phyloP scores from a whole-genome alignment of 2,113 vertebrate genomes.

The Paradisaea rubra region DNA sequence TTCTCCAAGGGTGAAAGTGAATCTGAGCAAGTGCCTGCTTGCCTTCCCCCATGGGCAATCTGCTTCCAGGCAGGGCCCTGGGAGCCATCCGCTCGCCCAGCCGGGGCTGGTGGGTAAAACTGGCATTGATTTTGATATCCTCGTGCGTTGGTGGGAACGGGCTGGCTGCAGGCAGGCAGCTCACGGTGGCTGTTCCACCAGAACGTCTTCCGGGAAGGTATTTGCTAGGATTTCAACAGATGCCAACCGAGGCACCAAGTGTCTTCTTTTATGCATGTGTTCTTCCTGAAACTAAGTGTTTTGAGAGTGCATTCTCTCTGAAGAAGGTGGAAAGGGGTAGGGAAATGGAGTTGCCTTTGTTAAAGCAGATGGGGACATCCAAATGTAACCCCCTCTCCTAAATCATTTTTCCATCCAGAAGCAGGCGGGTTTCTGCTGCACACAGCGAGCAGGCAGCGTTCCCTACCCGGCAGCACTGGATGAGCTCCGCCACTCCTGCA shows the following conservation, averaged over 20 bases:
- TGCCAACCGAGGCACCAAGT: neutral
- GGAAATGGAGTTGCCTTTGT: neutral
- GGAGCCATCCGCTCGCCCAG: fast-evolving
- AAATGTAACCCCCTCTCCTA: neutral
- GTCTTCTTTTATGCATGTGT: fast-evolving
- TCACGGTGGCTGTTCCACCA: neutral
- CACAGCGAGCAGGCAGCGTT: neutral
- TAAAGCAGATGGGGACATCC: neutral
- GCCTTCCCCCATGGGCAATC: fast-evolving
- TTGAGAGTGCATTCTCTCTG: fast-evolving
- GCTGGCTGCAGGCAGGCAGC: neutral
- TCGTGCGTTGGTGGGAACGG: fast-evolving
- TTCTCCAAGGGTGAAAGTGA: neutral
- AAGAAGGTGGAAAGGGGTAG: neutral
- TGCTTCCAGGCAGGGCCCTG: neutral
- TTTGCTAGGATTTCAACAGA: neutral
- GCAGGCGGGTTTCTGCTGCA: neutral
- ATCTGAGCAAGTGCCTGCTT: fast-evolving
- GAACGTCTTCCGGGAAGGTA: fast-evolving
- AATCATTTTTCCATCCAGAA: fast-evolving
- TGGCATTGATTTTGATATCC: neutral
- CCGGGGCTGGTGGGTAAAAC: neutral
- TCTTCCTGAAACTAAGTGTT: neutral
- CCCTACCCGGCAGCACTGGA: fast-evolving
- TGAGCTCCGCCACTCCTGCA: fast-evolving